phyloP scores from a whole-genome alignment of 2,113 vertebrate genomes.

The Petromus typicus region DNA sequence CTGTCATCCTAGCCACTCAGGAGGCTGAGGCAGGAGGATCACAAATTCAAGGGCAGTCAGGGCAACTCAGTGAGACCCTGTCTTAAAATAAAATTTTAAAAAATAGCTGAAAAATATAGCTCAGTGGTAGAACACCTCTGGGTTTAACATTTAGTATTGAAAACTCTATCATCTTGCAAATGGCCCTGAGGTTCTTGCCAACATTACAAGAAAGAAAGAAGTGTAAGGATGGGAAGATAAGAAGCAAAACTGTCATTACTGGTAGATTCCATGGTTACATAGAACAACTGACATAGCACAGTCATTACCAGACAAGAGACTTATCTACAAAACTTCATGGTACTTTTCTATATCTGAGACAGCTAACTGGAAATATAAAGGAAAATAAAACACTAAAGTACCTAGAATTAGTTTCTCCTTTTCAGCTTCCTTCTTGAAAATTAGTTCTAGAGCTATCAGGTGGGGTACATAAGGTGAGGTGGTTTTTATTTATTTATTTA shows the following conservation, averaged over 20 bases:
- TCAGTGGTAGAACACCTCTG: no score
- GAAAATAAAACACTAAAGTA: background rate
- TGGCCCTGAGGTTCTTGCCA: background rate
- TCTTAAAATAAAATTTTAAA: background rate
- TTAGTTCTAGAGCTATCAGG: background rate
- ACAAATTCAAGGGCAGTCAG: background rate
- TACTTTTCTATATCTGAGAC: background rate
- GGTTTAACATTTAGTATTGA: no score
- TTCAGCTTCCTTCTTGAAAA: background rate
- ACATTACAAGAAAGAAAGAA: conserved; percentile 23
- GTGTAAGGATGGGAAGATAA: background rate
- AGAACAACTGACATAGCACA: background rate
- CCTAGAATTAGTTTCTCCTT: background rate
- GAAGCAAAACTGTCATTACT: background rate
- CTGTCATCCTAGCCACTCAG: background rate
- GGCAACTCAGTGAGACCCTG: background rate
- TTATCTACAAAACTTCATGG: background rate
- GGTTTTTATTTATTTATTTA: background rate
- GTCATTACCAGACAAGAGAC: conserved; percentile 14
- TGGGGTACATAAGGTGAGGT: no score
- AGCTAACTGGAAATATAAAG: background rate
- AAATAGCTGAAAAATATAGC: background rate
- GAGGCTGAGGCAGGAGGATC: background rate
- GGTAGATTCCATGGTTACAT: background rate
- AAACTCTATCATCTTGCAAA: no score